A percentile compares a stretch with the other conserved stretches of the same genome.
phyloP scores from a whole-genome alignment of 2,888 invertebrate species.

The Cybosia mesomella region DNA sequence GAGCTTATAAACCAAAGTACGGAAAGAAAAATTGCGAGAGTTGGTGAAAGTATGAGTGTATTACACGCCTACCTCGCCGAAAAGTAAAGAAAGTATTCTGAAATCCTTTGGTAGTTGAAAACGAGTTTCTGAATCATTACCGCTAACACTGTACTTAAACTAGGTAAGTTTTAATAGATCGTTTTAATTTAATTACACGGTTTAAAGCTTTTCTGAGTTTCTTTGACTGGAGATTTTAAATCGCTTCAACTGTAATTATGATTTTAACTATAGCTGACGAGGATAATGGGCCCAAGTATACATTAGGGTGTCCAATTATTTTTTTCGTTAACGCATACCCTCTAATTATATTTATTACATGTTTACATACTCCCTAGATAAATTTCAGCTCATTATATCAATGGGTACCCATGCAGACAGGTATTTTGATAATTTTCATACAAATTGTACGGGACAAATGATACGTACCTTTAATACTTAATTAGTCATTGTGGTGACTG shows the following conservation, averaged over 20 bases:
- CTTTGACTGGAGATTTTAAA: neutral
- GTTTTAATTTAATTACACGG: slow-evolving; percentile 4
- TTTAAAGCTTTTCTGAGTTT: neutral
- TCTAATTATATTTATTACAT: too few relatives aligned
- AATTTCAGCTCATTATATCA: too few relatives aligned
- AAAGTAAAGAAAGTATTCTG: neutral
- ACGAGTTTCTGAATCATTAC: neutral
- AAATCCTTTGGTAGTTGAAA: neutral
- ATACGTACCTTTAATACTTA: too few relatives aligned
- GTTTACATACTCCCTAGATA: too few relatives aligned
- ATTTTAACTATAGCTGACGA: neutral
- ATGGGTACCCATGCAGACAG: too few relatives aligned
- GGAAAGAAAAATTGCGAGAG: too few relatives aligned
- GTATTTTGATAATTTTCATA: too few relatives aligned
- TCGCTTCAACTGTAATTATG: neutral
- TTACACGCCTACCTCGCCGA: neutral
- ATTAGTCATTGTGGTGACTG: too few relatives aligned
- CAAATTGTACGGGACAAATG: too few relatives aligned
- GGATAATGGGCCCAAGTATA: neutral
- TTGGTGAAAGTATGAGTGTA: neutral
- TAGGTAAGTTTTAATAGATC: slow-evolving; percentile 1
- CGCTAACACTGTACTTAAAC: neutral
- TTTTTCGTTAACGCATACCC: too few relatives aligned
- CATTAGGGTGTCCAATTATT: too few relatives aligned
- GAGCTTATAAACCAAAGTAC: too few relatives aligned